Percentiles rank a stretch among this genome's conserved stretches.
These are phyloP conservation scores for Drosophila greeni DNA, from an alignment of 2,888 invertebrate genomes.

Conservation along the genomic window DNA sequence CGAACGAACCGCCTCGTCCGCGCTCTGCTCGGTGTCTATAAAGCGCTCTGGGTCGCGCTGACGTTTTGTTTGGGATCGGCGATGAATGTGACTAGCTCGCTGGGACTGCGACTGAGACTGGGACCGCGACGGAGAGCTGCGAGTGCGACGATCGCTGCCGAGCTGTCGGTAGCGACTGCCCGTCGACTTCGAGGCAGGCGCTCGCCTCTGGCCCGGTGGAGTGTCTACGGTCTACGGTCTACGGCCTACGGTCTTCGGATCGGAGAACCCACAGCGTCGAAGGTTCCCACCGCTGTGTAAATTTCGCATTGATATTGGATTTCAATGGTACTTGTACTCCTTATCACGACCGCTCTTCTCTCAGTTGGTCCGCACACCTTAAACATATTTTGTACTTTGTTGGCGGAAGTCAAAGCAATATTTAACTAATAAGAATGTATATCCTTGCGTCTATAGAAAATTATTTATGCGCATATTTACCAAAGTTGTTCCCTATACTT, in stretches of 20 bases:
- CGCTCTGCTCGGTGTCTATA: conserved; percentile 58
- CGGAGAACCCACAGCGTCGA: conserved; percentile 48
- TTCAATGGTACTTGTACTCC: conserved; percentile 55
- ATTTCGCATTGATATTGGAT: conserved; percentile 72
- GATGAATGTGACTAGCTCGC: conserved; percentile 40
- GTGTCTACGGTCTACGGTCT: conserved; percentile 17
- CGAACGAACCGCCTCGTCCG: conserved; percentile 56
- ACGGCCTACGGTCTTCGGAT: conserved; percentile 28
- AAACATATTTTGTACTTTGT: neutral
- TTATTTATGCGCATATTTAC: neutral
- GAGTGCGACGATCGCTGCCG: conserved; percentile 37
- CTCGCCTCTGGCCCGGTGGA: conserved; percentile 24
- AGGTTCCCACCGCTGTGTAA: conserved; percentile 44
- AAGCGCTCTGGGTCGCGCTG: conserved; percentile 52
- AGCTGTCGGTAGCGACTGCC: conserved; percentile 45
- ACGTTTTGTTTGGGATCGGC: conserved; percentile 57
- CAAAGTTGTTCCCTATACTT: neutral
- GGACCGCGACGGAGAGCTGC: conserved; percentile 26
- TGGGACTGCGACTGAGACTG: conserved; percentile 26
- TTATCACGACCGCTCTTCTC: conserved; percentile 48
- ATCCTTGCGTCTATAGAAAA: neutral
- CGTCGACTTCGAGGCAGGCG: conserved; percentile 17
- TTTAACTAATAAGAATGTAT: neutral
- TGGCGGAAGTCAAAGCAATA: too few species aligned
- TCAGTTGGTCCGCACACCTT: conserved; percentile 5